Percentiles rank a stretch among this genome's conserved stretches.
phyloP scores from a whole-genome alignment of 1,140 invertebrate species.

The Homalodisca vitripennis region DNA sequence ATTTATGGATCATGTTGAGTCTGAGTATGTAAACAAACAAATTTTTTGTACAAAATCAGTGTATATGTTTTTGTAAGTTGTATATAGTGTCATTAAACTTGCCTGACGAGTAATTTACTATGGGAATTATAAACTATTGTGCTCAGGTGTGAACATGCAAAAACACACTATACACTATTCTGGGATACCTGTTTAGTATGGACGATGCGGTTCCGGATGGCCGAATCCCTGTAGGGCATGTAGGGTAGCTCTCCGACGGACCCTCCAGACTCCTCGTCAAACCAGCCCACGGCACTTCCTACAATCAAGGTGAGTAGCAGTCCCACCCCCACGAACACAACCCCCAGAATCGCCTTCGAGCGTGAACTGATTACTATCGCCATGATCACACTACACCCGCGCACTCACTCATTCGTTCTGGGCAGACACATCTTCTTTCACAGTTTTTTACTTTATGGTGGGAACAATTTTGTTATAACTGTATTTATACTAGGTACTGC shows the following conservation, averaged over 20 bases:
- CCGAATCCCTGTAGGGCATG: constrained; percentile 25
- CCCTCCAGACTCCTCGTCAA: constrained; percentile 31
- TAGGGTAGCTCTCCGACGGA: constrained; percentile 14
- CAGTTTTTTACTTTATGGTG: too few relatives aligned
- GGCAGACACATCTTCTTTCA: too few relatives aligned
- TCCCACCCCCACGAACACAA: constrained; percentile 35
- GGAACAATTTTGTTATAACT: too few relatives aligned
- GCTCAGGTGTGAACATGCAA: too few relatives aligned
- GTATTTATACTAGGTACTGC: too few relatives aligned
- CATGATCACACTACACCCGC: constrained; percentile 32
- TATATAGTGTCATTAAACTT: too few relatives aligned
- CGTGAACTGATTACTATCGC: constrained; percentile 40
- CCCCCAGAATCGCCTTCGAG: constrained; percentile 36
- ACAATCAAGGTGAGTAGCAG: constrained; percentile 34
- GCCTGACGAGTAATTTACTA: too few relatives aligned
- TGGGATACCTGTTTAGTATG: constrained; percentile 2
- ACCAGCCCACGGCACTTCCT: constrained; percentile 41
- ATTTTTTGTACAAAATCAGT: too few relatives aligned
- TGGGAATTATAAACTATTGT: too few relatives aligned
- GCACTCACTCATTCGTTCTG: background rate
- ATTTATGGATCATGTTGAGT: too few relatives aligned
- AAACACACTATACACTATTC: background rate
- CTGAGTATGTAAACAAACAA: too few relatives aligned
- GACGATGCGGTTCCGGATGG: constrained; percentile 1
- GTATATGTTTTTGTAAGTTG: too few relatives aligned